Base-by-base conservation (phyloP, 2,888 invertebrate species). In the Chymomyza procnemis region DNA sequence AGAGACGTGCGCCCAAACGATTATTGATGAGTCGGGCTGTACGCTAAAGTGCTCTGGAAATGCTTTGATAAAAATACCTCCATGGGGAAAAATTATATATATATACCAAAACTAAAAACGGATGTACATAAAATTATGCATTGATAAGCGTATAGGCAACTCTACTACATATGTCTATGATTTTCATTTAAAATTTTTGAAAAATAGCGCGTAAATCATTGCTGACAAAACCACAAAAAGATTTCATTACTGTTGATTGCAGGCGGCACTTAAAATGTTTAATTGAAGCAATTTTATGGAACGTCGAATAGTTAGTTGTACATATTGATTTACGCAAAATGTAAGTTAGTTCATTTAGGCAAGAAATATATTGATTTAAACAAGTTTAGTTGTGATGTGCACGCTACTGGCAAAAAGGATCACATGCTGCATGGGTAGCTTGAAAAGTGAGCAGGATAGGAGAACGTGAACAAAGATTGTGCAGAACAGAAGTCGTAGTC, bases 221-320 rank as follows among this genome's bases (percentile, higher is more conserved):
- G 22, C 26, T 52, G 54, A 12, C n/a, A 46, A 46, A 14, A 2
- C 58, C 4, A 14, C 56, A 64, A 69, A 60, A 34, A 67, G 71
- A 71, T 67, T 80, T 77, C 67, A 78, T 81, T 81, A 78, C 75
- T 66, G 64, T 76, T 78, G 71, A 78, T 78, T 76, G 80, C 73
- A 54, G 69, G 69, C 77, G 69, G 69, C 77, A 81, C 80, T 80
- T 78, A 80, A 82, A 80, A 66, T 64, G 62, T 78, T 41, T 79
- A 79, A 81, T 81, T 78, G 78, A 76, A 67, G 72, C 58, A 65
- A 67, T 69, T 67, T n/a, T 61, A 59, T 46, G 65, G 65, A 64
- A 64, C 67, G 55, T 21, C 34, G 0, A 55, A 46, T 21, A 12
- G 56, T 50, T 69, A 41, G 18, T 22, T 47, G 59, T 16, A 14